Conservation (phyloP, 1,140 invertebrate genomes). For the Drosophila insularis region DNA sequence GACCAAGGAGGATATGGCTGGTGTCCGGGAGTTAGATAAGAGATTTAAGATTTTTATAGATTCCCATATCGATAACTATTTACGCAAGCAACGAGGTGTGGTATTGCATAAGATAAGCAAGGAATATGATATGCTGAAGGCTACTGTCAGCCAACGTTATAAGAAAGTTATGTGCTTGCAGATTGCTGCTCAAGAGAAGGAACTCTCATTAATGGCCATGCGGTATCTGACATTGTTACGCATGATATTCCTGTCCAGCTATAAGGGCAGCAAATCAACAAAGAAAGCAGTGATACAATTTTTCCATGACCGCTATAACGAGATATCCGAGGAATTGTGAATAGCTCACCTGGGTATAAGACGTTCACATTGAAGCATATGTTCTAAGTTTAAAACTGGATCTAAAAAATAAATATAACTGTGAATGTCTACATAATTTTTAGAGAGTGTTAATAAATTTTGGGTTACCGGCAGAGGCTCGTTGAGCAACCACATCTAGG, state of each 20-base stretch:
- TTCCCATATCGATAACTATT: slow-evolving; percentile 13
- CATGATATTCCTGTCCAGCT: slow-evolving; percentile 36
- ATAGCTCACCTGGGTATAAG: slow-evolving; percentile 67
- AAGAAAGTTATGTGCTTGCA: neutral
- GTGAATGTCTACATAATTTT: slow-evolving; percentile 4
- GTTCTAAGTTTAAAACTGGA: slow-evolving; percentile 73
- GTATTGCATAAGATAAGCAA: slow-evolving; percentile 24
- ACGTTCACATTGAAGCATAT: slow-evolving; percentile 70
- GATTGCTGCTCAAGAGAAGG: slow-evolving; percentile 28
- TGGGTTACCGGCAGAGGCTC: slow-evolving; percentile 65
- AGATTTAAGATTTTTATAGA: slow-evolving; percentile 23
- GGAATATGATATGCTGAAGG: slow-evolving; percentile 29
- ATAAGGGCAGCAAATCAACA: slow-evolving; percentile 20
- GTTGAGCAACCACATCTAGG: slow-evolving; percentile 65
- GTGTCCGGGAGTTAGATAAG: slow-evolving; percentile 27
- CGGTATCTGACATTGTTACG: slow-evolving; percentile 34
- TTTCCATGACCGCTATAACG: slow-evolving; percentile 24
- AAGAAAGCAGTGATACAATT: slow-evolving; percentile 28
- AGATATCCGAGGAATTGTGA: slow-evolving; percentile 19
- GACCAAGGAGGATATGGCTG: slow-evolving; percentile 1
- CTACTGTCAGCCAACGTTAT: neutral
- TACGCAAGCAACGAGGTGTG: neutral
- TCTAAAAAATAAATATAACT: slow-evolving; percentile 47
- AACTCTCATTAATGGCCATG: slow-evolving; percentile 31
- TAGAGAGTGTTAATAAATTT: neutral